Percentiles rank a stretch among this genome's conserved stretches.
Conservation (phyloP, 2,797 vertebrate genomes). For the Cheirogaleus major region DNA sequence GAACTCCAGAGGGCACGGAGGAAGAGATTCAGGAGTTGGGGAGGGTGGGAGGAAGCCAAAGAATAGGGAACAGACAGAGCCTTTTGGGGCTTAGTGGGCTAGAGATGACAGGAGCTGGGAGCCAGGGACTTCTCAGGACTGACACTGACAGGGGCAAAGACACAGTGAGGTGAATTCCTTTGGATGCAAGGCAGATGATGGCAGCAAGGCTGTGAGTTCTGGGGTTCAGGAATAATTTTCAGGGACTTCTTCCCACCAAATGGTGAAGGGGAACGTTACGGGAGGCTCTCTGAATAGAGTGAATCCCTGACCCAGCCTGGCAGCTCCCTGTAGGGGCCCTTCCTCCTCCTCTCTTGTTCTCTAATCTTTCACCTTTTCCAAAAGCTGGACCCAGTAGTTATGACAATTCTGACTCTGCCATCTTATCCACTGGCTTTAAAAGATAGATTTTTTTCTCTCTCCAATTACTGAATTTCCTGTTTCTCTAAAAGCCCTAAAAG, state of each 20-base stretch:
- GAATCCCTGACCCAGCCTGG: neutral
- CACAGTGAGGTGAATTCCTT: neutral
- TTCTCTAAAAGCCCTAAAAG: conserved; percentile 42
- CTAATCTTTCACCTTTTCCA: neutral
- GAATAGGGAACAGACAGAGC: neutral
- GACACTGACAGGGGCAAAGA: neutral
- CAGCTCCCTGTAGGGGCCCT: neutral
- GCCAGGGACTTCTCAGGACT: neutral
- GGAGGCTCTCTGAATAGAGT: neutral
- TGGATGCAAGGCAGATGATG: neutral
- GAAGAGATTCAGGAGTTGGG: neutral
- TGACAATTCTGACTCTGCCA: neutral
- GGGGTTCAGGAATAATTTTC: neutral
- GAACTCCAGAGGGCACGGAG: neutral
- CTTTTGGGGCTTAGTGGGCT: neutral
- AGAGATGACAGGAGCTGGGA: neutral
- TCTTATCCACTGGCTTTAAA: conserved; percentile 2
- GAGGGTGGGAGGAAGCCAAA: neutral
- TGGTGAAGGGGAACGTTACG: neutral
- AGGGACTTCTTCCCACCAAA: neutral
- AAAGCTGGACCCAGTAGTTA: neutral
- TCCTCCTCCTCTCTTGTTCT: neutral
- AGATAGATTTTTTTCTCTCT: conserved; percentile 8
- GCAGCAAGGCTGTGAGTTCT: neutral
- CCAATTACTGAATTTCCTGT: conserved; percentile 43